These are phyloP conservation scores for Aspidiotus rigidus DNA, from an alignment of 2,888 invertebrate genomes.

Conservation along the genomic window DNA sequence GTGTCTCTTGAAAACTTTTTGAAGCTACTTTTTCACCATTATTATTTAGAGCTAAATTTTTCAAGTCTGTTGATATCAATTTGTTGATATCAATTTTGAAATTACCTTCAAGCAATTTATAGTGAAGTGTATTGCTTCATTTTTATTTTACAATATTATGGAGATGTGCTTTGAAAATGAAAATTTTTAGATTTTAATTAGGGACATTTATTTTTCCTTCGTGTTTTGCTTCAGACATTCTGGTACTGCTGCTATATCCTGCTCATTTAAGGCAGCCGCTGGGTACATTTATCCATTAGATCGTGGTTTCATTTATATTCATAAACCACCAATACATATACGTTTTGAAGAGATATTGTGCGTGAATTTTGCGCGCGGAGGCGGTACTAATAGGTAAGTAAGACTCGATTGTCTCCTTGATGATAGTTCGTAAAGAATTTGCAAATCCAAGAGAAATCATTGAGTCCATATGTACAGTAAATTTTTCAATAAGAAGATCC, in stretches of 20 bases:
- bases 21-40: too few species aligned
- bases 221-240: slow-evolving; percentile 54
- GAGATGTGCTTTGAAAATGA: too few species aligned
- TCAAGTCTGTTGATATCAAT: too few species aligned
- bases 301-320: slow-evolving; percentile 95
- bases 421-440: neutral
- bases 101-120: too few species aligned
- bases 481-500: too few species aligned
- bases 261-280: slow-evolving; percentile 95
- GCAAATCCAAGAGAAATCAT: neutral
- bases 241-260: slow-evolving; percentile 80
- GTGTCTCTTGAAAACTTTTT: too few species aligned
- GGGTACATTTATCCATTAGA: slow-evolving; percentile 96
- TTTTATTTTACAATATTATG: neutral
- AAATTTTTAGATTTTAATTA: too few species aligned
- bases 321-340: slow-evolving; percentile 96
- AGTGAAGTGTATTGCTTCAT: too few species aligned
- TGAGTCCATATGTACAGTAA: neutral
- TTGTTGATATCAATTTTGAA: too few species aligned
- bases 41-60: too few species aligned
- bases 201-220: neutral
- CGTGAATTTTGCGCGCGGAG: slow-evolving; percentile 91
- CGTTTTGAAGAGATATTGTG: slow-evolving; percentile 91
- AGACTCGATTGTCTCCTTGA: neutral
- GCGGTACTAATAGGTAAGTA: slow-evolving; percentile 60